Percentiles rank a stretch among this genome's conserved stretches.
phyloP scores from a whole-genome alignment of 2,113 vertebrate species.

The Protomyctophum bolini region DNA sequence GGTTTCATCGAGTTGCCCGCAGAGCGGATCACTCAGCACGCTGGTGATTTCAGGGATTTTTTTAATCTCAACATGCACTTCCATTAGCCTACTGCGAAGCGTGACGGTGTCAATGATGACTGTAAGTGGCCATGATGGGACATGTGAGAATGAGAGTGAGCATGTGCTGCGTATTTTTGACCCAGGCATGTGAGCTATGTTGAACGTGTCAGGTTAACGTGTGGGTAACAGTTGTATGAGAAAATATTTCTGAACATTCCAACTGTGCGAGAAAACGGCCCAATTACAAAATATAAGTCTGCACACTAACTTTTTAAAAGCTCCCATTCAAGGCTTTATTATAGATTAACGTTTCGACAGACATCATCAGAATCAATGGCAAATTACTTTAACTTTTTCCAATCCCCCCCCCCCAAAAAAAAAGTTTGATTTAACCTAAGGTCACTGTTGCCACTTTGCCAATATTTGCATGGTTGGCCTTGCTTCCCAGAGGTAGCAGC shows the following conservation, averaged over 20 bases:
- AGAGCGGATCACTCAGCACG: conserved; percentile 35
- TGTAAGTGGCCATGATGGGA: conserved; percentile 37
- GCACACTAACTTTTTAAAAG: too few relatives aligned
- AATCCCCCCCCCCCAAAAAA: too few relatives aligned
- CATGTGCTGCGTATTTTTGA: conserved; percentile 46
- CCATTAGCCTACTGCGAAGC: conserved; percentile 33
- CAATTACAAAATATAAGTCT: too few relatives aligned
- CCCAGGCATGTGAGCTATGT: conserved; percentile 30
- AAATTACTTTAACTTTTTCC: too few relatives aligned
- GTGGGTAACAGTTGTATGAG: conserved; percentile 17
- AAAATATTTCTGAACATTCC: conserved; percentile 8
- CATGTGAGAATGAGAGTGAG: conserved; percentile 26
- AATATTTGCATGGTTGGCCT: conserved; percentile 20
- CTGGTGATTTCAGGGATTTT: conserved; percentile 47
- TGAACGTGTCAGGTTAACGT: conserved; percentile 40
- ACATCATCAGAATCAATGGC: too few relatives aligned
- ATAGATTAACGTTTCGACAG: too few relatives aligned
- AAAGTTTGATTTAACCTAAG: too few relatives aligned
- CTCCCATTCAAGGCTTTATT: too few relatives aligned
- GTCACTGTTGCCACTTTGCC: too few relatives aligned
- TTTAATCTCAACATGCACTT: conserved; percentile 45
- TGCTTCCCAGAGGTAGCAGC: conserved; percentile 31
- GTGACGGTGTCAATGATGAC: conserved; percentile 18
- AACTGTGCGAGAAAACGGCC: conserved; percentile 5
- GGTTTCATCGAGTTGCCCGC: conserved; percentile 51